Evolutionary conservation across 2,888 invertebrate species (phyloP), one percentile per base, ranked within the genome.

Genomic region (Drosophila trichaetosa): DNA sequence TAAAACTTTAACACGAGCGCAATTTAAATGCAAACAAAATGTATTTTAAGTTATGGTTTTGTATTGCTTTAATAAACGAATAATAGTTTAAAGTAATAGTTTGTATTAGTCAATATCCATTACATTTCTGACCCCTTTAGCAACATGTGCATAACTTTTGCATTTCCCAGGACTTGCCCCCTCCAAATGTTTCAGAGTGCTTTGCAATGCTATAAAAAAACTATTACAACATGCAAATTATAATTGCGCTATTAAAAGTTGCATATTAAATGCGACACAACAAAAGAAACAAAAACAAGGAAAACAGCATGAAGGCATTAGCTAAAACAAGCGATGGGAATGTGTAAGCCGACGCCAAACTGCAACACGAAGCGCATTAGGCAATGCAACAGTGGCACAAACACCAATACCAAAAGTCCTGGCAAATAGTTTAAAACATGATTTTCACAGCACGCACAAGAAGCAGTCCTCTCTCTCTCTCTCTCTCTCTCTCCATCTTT

Each of bases 201-300:
- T 75, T 1, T 58, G 70, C 64, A 61, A 75, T 76, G 71, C 57
- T 21, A 53, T 27, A 33, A 62, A 27, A 58, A 78, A 73, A 69
- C 87, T 67, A 80, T 89, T 89, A 89, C 85, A 76, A 89, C 89
- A 87, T 87, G 87, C 89, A 87, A 87, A 87, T 87, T 82, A 87
- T 87, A 89, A 87, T 87, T 87, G 87, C 88, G 79, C 89, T 87
- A 87, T 87, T 87, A 89, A 87, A 89, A 89, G 75, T 73, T 87
- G 87, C 87, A 87, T 87, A 89, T 87, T 82, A 77, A 87, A 87
- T 89, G 76, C 85, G 71, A 87, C 85, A 87, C 73, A 77, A 69
- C 57, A 70, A 63, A 70, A 65, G 65, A 54, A 57, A 53, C 33
- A 36, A 54, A 29, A 73, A 21, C 57, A 70, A 70, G 64, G 67